A percentile compares a stretch with the other conserved stretches of the same genome.
These are phyloP conservation scores for Rhopalosiphum padi DNA, from an alignment of 1,140 invertebrate genomes.

Conservation along the genomic window DNA sequence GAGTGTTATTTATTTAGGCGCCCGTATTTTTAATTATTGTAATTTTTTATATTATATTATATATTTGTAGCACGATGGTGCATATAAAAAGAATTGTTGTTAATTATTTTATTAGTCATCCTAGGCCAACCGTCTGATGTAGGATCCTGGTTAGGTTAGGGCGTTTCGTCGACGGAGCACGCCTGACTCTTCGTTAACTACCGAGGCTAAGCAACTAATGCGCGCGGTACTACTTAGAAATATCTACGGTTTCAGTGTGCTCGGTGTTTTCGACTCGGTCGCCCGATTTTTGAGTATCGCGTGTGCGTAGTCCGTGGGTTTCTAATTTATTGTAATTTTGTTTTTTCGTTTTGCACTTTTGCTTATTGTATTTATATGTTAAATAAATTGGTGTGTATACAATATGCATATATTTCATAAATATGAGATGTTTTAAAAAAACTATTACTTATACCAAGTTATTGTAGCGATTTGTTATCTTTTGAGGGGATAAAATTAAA, in stretches of 20 bases:
- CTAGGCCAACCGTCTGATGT: too few relatives aligned
- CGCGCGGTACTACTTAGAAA: neutral
- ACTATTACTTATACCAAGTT: neutral
- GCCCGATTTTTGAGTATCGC: conserved; percentile 18
- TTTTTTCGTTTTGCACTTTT: neutral
- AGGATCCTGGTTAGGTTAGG: neutral
- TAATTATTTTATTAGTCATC: too few relatives aligned
- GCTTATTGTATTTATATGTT: neutral
- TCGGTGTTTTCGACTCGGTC: conserved; percentile 22
- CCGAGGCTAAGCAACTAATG: conserved; percentile 14
- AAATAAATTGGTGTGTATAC: neutral
- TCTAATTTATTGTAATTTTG: neutral
- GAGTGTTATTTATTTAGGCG: too few relatives aligned
- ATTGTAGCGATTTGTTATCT: neutral
- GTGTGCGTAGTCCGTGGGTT: conserved; percentile 24
- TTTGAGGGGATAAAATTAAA: neutral
- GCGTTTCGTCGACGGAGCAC: neutral
- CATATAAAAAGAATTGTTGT: too few relatives aligned
- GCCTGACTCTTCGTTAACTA: neutral
- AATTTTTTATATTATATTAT: too few relatives aligned
- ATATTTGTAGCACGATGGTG: too few relatives aligned
- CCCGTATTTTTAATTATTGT: too few relatives aligned
- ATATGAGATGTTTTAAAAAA: neutral
- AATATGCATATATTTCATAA: neutral
- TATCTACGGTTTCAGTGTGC: conserved; percentile 31